Percentiles rank a stretch among this genome's conserved stretches.
Evolutionary conservation across 2,888 invertebrate species (phyloP).

Genomic region (Melanargia galathea): DNA sequence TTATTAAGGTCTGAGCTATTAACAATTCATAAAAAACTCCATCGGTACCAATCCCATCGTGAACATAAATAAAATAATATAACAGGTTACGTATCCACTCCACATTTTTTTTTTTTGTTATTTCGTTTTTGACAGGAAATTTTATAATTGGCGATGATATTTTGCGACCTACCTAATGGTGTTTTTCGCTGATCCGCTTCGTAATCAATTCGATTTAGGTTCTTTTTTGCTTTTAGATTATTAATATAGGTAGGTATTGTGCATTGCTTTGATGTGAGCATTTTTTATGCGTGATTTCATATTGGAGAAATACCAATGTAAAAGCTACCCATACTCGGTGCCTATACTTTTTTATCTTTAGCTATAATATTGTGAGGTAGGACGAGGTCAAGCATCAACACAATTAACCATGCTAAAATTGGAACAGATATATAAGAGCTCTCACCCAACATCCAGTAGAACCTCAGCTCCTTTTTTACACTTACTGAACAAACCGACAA

Average conservation of each 20-base stretch:
- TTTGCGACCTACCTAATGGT: constrained; percentile 28
- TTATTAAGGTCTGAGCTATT: constrained; percentile 32
- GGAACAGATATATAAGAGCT: too few relatives aligned
- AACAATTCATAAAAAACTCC: constrained; percentile 37
- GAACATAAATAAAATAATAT: constrained; percentile 30
- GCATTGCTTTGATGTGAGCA: background rate
- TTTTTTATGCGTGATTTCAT: background rate
- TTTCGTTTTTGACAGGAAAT: constrained; percentile 29
- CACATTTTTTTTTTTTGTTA: constrained; percentile 22
- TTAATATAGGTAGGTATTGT: background rate
- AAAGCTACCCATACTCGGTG: too few relatives aligned
- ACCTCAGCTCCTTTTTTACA: too few relatives aligned
- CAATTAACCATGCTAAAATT: too few relatives aligned
- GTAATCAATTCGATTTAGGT: constrained; percentile 24
- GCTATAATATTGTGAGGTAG: too few relatives aligned
- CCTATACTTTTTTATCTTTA: too few relatives aligned
- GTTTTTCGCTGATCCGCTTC: constrained; percentile 23
- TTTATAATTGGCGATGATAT: constrained; percentile 31
- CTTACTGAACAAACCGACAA: too few relatives aligned
- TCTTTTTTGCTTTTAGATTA: constrained; percentile 11
- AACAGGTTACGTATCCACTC: constrained; percentile 7
- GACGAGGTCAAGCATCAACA: too few relatives aligned
- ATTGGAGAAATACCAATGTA: too few relatives aligned
- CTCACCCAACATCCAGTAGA: too few relatives aligned
- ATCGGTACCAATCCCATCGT: constrained; percentile 28